Evolutionary conservation across 2,113 vertebrate genomes (phyloP), one percentile per base, ranked within the genome.

Genomic region (Grantiella picta): DNA sequence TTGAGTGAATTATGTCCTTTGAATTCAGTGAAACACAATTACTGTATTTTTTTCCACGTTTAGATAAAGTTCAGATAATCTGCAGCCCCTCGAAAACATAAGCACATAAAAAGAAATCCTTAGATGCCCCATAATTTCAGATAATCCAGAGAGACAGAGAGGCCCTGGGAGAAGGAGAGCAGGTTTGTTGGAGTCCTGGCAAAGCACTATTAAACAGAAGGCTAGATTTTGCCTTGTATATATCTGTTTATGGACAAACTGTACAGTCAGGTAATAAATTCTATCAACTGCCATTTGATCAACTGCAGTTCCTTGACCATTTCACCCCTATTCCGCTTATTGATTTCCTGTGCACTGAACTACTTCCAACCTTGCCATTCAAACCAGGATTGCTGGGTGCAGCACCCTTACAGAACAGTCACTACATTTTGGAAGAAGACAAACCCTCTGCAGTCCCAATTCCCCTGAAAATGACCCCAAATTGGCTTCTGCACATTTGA

Each of bases 221-320:
- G 28, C 28, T 56, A 24, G 35, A 25, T 70, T 89, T 96, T 89
- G 29, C 33, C 52, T 84, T 71, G 33, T 82, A 47, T 89, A 5
- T 60, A 64, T 40, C 70, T 71, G 36, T 80, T 90, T 77, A 86
- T 64, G 59, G 80, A 83, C 31, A 83, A 83, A 66, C 54, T 66
- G 27, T 78, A 18, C 64, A 28, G 56, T 49, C 64, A 78, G 56
- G 33, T 81, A 86, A 71, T 66, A 90, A 38, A 86, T 81, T 90
- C 54, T 77, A 77, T 49, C 40, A 49, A 28, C 63, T 59, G 50
- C 64, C 29, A 20, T 83, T 93, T 90, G 71, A 94, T 94, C 82
- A 92, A 63, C 82, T 70, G 88, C 68, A 59, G 63, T 83, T 90
- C 85, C 80, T 71, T 92, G 89, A 80, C 86, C 82, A 66, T 86